These are phyloP conservation scores for Heterohyrax brucei DNA, from an alignment of 2,797 vertebrate species.

Conservation along the genomic window DNA sequence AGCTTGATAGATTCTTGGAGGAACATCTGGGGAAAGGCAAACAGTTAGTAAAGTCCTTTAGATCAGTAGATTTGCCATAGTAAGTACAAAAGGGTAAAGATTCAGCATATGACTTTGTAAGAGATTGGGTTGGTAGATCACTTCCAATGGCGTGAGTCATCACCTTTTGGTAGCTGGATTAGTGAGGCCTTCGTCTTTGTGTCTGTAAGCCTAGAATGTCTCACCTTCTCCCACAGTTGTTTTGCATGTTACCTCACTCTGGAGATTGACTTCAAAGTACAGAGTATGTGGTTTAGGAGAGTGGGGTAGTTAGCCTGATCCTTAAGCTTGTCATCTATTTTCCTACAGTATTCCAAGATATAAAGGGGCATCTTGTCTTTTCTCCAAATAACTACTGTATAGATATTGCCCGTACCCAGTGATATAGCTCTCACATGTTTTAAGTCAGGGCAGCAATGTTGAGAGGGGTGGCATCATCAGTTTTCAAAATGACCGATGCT, in stretches of 20 bases:
- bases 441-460: not conserved
- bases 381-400: not conserved
- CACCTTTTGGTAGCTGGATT: not conserved
- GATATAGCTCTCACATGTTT: not conserved
- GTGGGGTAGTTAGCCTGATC: not conserved
- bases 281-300: not conserved
- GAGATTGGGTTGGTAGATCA: not conserved
- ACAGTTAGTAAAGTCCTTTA: constrained; percentile 35
- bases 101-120: not conserved
- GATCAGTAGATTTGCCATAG: constrained; percentile 34
- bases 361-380: not conserved
- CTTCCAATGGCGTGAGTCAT: not conserved
- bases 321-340: not conserved
- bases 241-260: not conserved
- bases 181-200: not conserved
- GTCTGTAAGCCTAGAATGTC: not conserved
- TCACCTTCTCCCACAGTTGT: not conserved
- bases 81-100: not conserved
- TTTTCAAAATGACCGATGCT: constrained; percentile 15
- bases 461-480: not conserved
- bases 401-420: not conserved
- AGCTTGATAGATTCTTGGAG: constrained; percentile 43
- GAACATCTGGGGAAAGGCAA: not conserved
- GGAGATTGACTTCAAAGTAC: not conserved
- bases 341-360: constrained; percentile 49